Evolutionary conservation across 2,797 vertebrate genomes (phyloP).

Genomic region (Sebastes oblongus): DNA sequence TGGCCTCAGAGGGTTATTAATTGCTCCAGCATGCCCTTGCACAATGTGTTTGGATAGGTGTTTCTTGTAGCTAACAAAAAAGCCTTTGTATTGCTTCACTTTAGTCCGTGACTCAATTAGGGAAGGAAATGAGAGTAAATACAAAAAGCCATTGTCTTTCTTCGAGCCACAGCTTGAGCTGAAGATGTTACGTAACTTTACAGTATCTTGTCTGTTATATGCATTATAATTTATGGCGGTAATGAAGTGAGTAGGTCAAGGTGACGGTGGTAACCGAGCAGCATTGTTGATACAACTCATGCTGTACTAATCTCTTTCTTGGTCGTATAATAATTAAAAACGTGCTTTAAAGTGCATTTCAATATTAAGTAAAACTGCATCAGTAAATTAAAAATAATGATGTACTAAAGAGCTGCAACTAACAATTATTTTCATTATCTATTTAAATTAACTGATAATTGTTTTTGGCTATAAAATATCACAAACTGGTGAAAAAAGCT

Average conservation of each 20-base stretch:
- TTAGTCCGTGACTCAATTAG: slow-evolving; percentile 89
- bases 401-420: background rate
- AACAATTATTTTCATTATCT: background rate
- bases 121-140: slow-evolving; percentile 88
- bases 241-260: slow-evolving; percentile 7
- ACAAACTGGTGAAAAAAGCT: no score
- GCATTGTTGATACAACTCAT: background rate
- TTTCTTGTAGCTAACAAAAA: slow-evolving; percentile 85
- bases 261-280: slow-evolving; percentile 4
- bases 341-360: background rate
- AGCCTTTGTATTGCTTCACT: slow-evolving; percentile 86
- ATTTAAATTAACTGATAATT: background rate
- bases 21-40: slow-evolving; percentile 77
- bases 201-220: slow-evolving; percentile 76
- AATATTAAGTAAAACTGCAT: background rate
- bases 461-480: background rate
- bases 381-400: background rate
- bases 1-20: slow-evolving; percentile 80
- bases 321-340: background rate
- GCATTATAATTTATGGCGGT: slow-evolving; percentile 64
- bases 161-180: slow-evolving; percentile 63
- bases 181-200: slow-evolving; percentile 79
- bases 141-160: slow-evolving; percentile 89
- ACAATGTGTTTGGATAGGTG: slow-evolving; percentile 88
- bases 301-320: background rate